Percentiles rank a stretch among this genome's conserved stretches.
Evolutionary conservation across 2,113 vertebrate species (phyloP).

Genomic region (Corvus hawaiiensis): DNA sequence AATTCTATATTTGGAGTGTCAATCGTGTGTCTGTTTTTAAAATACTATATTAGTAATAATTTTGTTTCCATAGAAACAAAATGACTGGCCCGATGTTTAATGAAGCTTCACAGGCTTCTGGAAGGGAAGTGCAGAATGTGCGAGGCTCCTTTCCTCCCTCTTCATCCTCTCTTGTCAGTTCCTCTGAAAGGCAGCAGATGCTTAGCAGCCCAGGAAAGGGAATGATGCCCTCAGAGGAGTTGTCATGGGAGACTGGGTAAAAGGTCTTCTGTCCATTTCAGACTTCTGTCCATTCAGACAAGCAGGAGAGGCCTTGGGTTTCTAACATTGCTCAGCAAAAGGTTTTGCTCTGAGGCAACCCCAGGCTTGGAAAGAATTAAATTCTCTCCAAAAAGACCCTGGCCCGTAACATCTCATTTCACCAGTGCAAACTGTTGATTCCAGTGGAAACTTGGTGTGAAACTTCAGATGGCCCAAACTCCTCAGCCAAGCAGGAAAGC

Average conservation of each 20-base stretch:
- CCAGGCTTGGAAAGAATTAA: neutral
- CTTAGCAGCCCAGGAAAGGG: neutral
- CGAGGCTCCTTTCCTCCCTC: neutral
- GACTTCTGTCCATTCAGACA: neutral
- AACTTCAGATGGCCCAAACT: neutral
- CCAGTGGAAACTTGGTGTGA: neutral
- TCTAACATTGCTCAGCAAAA: neutral
- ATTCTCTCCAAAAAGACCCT: neutral
- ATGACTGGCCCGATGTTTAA: slow-evolving; percentile 10
- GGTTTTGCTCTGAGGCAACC: neutral
- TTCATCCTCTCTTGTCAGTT: neutral
- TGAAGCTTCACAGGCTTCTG: slow-evolving; percentile 17
- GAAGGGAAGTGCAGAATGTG: neutral
- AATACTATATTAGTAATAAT: slow-evolving; percentile 62
- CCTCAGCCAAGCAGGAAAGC: neutral
- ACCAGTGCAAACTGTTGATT: neutral
- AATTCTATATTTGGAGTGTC: slow-evolving; percentile 71
- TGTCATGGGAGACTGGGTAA: neutral
- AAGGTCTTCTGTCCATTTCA: neutral
- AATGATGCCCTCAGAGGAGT: neutral
- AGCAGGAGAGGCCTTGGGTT: neutral
- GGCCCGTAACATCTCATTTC: neutral
- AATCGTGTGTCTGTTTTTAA: slow-evolving; percentile 56
- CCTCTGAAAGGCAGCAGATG: neutral
- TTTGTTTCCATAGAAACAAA: slow-evolving; percentile 55